Evolutionary conservation across 92 coral and sea anemone genomes (phyloP).

Genomic region (Actinostola sp.): DNA sequence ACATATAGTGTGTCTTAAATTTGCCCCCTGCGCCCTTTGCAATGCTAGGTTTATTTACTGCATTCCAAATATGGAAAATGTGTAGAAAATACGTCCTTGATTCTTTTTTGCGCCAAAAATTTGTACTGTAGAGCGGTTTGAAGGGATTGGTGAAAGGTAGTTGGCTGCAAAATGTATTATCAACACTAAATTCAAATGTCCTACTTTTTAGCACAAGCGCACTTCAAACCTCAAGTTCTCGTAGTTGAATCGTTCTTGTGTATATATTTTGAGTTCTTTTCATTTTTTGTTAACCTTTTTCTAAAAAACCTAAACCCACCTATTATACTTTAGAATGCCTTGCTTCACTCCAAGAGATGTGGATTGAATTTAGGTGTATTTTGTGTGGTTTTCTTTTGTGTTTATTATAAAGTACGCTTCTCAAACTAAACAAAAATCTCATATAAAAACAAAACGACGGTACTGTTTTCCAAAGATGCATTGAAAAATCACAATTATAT

Average conservation of each 20-base stretch:
- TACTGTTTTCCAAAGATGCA: constrained; percentile 9
- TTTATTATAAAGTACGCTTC: background rate
- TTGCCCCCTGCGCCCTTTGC: no score
- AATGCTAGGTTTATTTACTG: no score
- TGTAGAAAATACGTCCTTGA: no score
- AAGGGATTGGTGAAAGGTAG: no score
- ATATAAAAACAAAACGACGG: constrained; percentile 21
- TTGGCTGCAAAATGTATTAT: no score
- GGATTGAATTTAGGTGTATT: background rate
- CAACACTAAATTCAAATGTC: no score
- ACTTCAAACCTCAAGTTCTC: no score
- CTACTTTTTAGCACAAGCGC: no score
- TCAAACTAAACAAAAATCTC: background rate
- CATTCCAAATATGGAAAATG: no score
- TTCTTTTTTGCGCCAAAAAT: no score
- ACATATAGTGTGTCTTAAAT: no score
- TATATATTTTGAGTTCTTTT: background rate
- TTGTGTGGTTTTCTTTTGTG: background rate
- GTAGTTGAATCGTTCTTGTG: background rate
- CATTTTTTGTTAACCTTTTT: background rate
- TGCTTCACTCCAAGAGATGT: background rate
- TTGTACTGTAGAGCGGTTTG: no score
- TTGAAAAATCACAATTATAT: constrained; percentile 14
- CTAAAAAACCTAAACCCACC: background rate
- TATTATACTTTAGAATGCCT: background rate